Conservation (phyloP, 2,113 vertebrate genomes). For the Tachycineta bicolor region DNA sequence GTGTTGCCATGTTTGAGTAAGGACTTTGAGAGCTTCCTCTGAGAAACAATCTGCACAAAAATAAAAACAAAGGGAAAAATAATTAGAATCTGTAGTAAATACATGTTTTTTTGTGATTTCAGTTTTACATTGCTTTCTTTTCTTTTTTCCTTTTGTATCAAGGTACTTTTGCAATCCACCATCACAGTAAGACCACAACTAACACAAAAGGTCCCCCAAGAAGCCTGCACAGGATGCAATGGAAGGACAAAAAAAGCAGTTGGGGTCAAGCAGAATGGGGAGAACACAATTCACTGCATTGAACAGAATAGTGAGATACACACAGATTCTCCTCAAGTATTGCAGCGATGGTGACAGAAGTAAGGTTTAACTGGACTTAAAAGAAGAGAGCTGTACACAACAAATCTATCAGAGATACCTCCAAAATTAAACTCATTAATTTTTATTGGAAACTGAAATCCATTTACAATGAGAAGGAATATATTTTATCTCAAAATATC, state of each 20-base stretch:
- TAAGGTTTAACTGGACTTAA: not conserved
- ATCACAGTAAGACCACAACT: not conserved
- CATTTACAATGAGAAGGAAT: not conserved
- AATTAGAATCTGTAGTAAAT: not conserved
- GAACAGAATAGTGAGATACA: not conserved
- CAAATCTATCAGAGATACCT: not conserved
- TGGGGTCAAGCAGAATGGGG: not conserved
- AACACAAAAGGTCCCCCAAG: not conserved
- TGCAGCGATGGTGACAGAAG: not conserved
- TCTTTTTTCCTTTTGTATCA: not conserved
- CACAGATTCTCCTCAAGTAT: not conserved
- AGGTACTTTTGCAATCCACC: not conserved
- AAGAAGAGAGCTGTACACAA: not conserved
- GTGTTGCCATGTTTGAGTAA: constrained; percentile 92
- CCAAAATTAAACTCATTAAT: not conserved
- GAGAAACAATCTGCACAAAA: constrained; percentile 90
- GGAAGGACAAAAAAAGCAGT: not conserved
- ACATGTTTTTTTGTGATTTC: not conserved
- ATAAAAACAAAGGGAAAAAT: constrained; percentile 3
- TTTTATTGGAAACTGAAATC: not conserved
- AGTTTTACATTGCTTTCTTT: not conserved
- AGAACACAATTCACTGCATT: not conserved
- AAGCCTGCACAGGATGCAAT: not conserved
- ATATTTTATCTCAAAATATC: not conserved
- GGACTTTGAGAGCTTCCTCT: constrained; percentile 94